phyloP scores from a whole-genome alignment of 2,113 vertebrate genomes.

The Butastur rufipennis region DNA sequence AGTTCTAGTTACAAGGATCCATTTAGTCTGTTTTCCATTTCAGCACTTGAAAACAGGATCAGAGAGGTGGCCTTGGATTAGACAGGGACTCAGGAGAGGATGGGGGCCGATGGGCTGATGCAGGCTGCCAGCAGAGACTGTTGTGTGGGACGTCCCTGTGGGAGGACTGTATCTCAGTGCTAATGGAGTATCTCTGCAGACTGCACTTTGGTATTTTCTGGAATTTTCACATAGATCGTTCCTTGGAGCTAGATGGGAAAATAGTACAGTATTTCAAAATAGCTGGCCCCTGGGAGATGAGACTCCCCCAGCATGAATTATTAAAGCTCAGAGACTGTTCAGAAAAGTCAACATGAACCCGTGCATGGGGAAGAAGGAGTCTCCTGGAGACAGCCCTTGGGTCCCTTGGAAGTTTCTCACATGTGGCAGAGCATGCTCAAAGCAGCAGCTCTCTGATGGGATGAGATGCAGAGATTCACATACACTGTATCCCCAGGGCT shows the following conservation, averaged over 20 bases:
- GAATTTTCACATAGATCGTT: conserved; percentile 10
- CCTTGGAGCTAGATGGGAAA: conserved; percentile 6
- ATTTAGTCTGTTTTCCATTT: conserved; percentile 6
- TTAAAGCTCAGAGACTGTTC: conserved; percentile 40
- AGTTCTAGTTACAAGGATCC: neutral
- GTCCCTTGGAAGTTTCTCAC: conserved; percentile 41
- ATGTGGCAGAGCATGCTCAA: neutral
- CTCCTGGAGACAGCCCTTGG: conserved; percentile 6
- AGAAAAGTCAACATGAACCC: conserved; percentile 50
- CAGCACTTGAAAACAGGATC: neutral
- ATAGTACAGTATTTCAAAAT: conserved; percentile 16
- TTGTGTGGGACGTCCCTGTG: neutral
- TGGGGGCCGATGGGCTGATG: neutral
- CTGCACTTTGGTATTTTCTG: neutral
- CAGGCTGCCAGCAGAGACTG: neutral
- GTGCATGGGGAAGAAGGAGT: neutral
- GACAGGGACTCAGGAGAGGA: neutral
- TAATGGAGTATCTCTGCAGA: neutral
- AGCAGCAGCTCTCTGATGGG: conserved; percentile 20
- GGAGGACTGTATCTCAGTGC: neutral
- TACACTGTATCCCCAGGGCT: neutral
- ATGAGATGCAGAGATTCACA: neutral
- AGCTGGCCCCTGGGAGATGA: conserved; percentile 2
- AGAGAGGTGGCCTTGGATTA: neutral
- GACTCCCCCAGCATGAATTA: conserved; percentile 38